Percentiles rank a stretch among this genome's conserved stretches.
Evolutionary conservation across 2,888 invertebrate genomes (phyloP).

Genomic region (Athalia circularis): DNA sequence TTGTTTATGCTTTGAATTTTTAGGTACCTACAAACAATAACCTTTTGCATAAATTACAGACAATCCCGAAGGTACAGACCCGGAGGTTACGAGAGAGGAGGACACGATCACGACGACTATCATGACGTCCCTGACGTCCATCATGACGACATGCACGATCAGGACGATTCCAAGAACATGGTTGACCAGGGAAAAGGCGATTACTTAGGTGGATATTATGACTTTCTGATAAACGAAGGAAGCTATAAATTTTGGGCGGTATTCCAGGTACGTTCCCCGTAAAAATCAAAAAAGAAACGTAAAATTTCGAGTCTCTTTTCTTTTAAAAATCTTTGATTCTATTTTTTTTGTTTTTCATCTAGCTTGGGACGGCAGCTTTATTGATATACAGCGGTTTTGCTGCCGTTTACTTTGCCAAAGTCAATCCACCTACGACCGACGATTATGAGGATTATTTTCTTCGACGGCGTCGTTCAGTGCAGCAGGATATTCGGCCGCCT

Average conservation of each 20-base stretch:
- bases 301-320: background rate
- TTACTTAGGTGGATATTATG: constrained; percentile 89
- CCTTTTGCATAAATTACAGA: constrained; percentile 50
- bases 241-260: constrained; percentile 93
- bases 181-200: constrained; percentile 78
- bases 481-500: constrained; percentile 55
- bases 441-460: constrained; percentile 86
- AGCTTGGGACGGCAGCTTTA: constrained; percentile 88
- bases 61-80: constrained; percentile 61
- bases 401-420: constrained; percentile 91
- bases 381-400: constrained; percentile 90
- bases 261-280: constrained; percentile 80
- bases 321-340: background rate
- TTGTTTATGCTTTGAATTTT: too few relatives aligned
- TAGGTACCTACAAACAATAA: too few relatives aligned
- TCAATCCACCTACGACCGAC: constrained; percentile 88
- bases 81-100: constrained; percentile 59
- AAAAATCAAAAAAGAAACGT: constrained; percentile 1
- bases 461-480: constrained; percentile 78
- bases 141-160: constrained; percentile 67
- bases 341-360: constrained; percentile 49
- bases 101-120: constrained; percentile 73
- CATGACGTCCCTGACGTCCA: constrained; percentile 52
- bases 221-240: constrained; percentile 91
- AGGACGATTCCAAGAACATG: constrained; percentile 76